phyloP scores from a whole-genome alignment of 2,888 invertebrate genomes.

The Drosophila algonquin region DNA sequence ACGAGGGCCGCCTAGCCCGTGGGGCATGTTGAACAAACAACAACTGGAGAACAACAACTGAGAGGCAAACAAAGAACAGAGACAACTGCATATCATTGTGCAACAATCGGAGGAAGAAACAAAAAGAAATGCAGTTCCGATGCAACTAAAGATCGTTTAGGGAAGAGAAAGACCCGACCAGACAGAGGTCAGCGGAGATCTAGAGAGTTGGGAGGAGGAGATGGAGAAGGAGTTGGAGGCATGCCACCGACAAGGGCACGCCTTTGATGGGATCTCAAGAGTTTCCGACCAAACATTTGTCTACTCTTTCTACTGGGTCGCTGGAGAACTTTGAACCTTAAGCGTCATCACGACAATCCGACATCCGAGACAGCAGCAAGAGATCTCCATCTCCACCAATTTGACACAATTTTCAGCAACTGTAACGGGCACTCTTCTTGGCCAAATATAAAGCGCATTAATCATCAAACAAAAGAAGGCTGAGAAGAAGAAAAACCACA shows the following conservation, averaged over 20 bases:
- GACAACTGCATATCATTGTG: constrained; percentile 43
- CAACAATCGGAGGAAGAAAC: constrained; percentile 7
- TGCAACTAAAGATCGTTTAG: constrained; percentile 10
- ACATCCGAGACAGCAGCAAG: background rate
- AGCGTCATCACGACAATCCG: background rate
- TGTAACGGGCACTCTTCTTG: constrained; percentile 1
- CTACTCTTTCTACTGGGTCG: constrained; percentile 9
- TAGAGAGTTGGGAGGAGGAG: background rate
- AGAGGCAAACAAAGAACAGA: constrained; percentile 41
- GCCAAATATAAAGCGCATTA: constrained; percentile 44
- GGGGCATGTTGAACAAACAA: constrained; percentile 48
- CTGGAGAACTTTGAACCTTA: constrained; percentile 43
- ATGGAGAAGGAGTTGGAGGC: background rate
- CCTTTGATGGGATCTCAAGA: constrained; percentile 21
- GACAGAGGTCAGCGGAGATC: constrained; percentile 1
- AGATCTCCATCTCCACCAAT: background rate
- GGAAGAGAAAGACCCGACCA: constrained; percentile 17
- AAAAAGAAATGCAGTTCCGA: constrained; percentile 28
- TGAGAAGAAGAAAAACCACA: background rate
- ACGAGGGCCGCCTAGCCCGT: background rate
- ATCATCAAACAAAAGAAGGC: constrained; percentile 30
- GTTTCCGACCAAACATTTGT: background rate
- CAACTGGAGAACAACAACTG: constrained; percentile 36
- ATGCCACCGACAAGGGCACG: constrained; percentile 5
- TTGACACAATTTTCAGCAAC: constrained; percentile 19